Evolutionary conservation across 2,113 vertebrate genomes (phyloP).

Genomic region (Pagrus major): DNA sequence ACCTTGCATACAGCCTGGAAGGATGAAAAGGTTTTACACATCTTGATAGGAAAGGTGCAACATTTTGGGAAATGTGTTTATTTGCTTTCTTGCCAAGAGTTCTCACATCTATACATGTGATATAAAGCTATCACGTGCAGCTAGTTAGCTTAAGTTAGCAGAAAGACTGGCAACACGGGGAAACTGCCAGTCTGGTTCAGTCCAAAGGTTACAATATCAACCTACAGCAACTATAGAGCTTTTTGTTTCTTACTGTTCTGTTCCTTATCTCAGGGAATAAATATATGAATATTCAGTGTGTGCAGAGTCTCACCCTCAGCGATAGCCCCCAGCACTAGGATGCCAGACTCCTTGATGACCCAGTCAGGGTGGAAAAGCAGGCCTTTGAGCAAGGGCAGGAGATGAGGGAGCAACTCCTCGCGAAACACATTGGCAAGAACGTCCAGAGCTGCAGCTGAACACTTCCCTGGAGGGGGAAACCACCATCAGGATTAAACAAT

Average conservation of each 20-base stretch:
- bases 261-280: background rate
- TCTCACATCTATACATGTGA: background rate
- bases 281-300: background rate
- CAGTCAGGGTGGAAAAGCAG: constrained; percentile 95
- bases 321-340: constrained; percentile 93
- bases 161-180: background rate
- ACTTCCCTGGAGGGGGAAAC: constrained; percentile 85
- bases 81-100: background rate
- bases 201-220: background rate
- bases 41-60: background rate
- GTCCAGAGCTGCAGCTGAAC: constrained; percentile 92
- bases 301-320: constrained; percentile 86
- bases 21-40: background rate
- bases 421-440: constrained; percentile 95
- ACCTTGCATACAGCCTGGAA: constrained; percentile 95
- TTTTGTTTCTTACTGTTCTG: background rate
- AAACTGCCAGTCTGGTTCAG: background rate
- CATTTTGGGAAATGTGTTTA: background rate
- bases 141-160: background rate
- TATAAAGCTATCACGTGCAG: background rate
- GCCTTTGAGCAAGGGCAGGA: constrained; percentile 92
- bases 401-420: constrained; percentile 93
- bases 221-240: background rate
- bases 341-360: constrained; percentile 96
- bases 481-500: background rate